Evolutionary conservation across 2,888 invertebrate genomes (phyloP).

Genomic region (Cabera pusaria): DNA sequence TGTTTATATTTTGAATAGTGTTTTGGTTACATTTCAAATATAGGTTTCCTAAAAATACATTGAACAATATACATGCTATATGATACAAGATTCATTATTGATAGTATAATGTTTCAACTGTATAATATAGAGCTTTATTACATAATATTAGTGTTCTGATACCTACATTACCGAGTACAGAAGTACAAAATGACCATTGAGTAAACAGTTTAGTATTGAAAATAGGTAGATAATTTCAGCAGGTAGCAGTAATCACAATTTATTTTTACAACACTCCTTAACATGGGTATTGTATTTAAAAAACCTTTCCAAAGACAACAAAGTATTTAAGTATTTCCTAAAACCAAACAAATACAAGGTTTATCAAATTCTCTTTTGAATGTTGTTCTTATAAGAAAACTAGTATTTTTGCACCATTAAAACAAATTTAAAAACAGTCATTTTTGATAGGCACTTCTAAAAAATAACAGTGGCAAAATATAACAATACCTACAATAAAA

Average conservation of each 20-base stretch:
- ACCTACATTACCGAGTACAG: slow-evolving; percentile 36
- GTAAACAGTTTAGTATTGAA: slow-evolving; percentile 59
- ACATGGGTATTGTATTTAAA: not conserved
- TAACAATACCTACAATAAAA: slow-evolving; percentile 51
- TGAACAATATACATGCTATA: slow-evolving; percentile 79
- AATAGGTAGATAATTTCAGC: slow-evolving; percentile 19
- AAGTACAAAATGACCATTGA: slow-evolving; percentile 58
- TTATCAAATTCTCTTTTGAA: no score
- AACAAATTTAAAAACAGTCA: slow-evolving; percentile 40
- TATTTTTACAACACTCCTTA: slow-evolving; percentile 13
- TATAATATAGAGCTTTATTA: slow-evolving; percentile 28
- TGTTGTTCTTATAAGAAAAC: no score
- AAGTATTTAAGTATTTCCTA: no score
- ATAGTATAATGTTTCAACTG: slow-evolving; percentile 39
- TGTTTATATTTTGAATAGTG: slow-evolving; percentile 77
- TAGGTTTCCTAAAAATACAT: slow-evolving; percentile 71
- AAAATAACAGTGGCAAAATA: slow-evolving; percentile 55
- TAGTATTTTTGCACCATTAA: slow-evolving; percentile 40
- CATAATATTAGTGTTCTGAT: slow-evolving; percentile 26
- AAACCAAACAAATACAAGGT: no score
- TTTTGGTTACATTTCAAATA: slow-evolving; percentile 80
- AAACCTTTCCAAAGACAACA: no score
- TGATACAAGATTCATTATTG: slow-evolving; percentile 72
- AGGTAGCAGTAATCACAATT: slow-evolving; percentile 16
- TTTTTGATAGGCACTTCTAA: slow-evolving; percentile 58